A percentile compares a stretch with the other conserved stretches of the same genome.
Conservation (phyloP, 2,797 vertebrate genomes). For the Crenichthys baileyi region DNA sequence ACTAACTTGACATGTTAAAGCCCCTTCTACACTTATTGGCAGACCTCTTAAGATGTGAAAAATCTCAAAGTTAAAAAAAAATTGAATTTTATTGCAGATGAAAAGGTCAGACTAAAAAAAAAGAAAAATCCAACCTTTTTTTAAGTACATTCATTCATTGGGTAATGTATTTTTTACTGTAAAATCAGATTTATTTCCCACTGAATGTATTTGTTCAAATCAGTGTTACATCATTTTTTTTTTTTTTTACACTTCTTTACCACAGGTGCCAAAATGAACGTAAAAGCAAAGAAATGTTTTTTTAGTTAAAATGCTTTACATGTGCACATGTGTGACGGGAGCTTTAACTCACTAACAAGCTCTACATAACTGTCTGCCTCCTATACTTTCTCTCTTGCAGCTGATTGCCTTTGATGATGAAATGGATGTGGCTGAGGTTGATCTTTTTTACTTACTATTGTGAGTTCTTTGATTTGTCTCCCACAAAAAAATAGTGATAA, state of each 20-base stretch:
- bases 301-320: constrained; percentile 27
- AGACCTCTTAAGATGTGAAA: background rate
- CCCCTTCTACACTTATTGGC: background rate
- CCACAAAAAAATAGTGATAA: too few species aligned
- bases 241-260: background rate
- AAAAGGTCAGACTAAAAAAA: background rate
- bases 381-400: too few species aligned
- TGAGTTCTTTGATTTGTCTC: too few species aligned
- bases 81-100: background rate
- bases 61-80: too few species aligned
- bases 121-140: background rate
- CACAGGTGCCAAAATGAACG: background rate
- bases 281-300: background rate
- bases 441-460: too few species aligned
- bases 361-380: too few species aligned
- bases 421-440: too few species aligned
- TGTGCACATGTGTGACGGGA: constrained; percentile 27
- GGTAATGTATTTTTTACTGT: background rate
- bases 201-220: background rate
- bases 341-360: constrained; percentile 53
- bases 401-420: too few species aligned
- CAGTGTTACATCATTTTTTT: background rate
- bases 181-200: background rate
- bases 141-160: background rate
- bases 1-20: constrained; percentile 2